These are phyloP conservation scores for Morone saxatilis DNA, from an alignment of 2,113 vertebrate species.

Conservation along the genomic window DNA sequence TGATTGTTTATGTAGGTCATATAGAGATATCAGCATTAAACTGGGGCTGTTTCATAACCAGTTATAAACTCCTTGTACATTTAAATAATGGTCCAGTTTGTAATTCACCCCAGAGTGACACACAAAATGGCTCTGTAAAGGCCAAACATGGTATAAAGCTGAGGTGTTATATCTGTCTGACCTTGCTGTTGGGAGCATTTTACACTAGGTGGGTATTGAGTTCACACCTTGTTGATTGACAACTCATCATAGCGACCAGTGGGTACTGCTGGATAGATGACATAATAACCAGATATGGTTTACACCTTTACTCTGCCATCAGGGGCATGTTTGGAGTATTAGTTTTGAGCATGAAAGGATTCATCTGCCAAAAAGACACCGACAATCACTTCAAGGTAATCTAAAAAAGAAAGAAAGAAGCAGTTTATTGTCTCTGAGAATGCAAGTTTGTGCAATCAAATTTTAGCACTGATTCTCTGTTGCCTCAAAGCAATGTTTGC, in stretches of 20 bases:
- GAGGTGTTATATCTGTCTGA: too few species aligned
- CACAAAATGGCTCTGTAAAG: too few species aligned
- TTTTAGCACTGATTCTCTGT: too few species aligned
- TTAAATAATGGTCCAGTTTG: too few species aligned
- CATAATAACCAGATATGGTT: not conserved
- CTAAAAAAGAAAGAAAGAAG: not conserved
- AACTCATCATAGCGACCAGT: not conserved
- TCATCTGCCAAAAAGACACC: not conserved
- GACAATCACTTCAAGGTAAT: not conserved
- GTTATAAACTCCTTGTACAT: too few species aligned
- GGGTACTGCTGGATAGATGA: not conserved
- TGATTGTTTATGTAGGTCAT: too few species aligned
- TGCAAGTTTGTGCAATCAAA: not conserved
- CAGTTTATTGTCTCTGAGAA: not conserved
- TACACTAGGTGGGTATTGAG: conserved; percentile 6
- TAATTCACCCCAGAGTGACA: too few species aligned
- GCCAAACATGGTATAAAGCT: too few species aligned
- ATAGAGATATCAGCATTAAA: too few species aligned
- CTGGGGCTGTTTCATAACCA: too few species aligned
- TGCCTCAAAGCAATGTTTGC: not conserved
- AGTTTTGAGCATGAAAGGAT: not conserved
- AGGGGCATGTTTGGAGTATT: not conserved
- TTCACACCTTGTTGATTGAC: not conserved
- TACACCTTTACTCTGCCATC: not conserved
- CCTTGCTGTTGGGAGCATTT: not conserved